A percentile compares a stretch with the other conserved stretches of the same genome.
Conservation (phyloP, 2,888 invertebrate genomes). For the Chirona hameri region DNA sequence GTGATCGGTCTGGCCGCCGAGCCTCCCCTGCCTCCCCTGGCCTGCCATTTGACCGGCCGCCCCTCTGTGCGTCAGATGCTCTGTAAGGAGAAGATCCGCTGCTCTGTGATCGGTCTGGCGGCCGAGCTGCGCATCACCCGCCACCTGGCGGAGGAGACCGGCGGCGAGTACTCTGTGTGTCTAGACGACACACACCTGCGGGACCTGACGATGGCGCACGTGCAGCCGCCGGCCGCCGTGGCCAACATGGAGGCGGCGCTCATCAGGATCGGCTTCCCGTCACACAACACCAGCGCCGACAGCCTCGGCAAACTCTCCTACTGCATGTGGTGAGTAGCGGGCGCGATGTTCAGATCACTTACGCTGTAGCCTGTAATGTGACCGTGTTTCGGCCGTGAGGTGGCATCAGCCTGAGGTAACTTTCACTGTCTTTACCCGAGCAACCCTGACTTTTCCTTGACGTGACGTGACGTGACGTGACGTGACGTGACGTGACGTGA, state of each 20-base stretch:
- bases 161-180: slow-evolving; percentile 81
- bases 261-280: slow-evolving; percentile 96
- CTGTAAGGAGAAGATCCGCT: slow-evolving; percentile 70
- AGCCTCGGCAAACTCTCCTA: slow-evolving; percentile 50
- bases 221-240: slow-evolving; percentile 56
- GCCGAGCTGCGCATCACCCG: slow-evolving; percentile 93
- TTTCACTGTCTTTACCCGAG: too few relatives aligned
- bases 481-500: too few relatives aligned
- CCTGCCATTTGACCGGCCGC: too few relatives aligned
- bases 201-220: slow-evolving; percentile 61
- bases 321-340: slow-evolving; percentile 79
- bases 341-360: too few relatives aligned
- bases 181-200: slow-evolving; percentile 62
- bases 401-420: too few relatives aligned
- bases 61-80: slow-evolving; percentile 35
- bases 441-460: too few relatives aligned
- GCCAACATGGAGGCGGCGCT: slow-evolving; percentile 64
- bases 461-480: too few relatives aligned
- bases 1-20: too few relatives aligned
- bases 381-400: background rate
- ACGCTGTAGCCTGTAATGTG: background rate
- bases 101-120: slow-evolving; percentile 90
- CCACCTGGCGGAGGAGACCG: slow-evolving; percentile 77
- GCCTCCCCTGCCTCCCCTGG: too few relatives aligned
- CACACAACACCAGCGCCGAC: slow-evolving; percentile 58